Base-by-base conservation (phyloP, 2,797 vertebrate genomes). In the Botia almorhae region DNA sequence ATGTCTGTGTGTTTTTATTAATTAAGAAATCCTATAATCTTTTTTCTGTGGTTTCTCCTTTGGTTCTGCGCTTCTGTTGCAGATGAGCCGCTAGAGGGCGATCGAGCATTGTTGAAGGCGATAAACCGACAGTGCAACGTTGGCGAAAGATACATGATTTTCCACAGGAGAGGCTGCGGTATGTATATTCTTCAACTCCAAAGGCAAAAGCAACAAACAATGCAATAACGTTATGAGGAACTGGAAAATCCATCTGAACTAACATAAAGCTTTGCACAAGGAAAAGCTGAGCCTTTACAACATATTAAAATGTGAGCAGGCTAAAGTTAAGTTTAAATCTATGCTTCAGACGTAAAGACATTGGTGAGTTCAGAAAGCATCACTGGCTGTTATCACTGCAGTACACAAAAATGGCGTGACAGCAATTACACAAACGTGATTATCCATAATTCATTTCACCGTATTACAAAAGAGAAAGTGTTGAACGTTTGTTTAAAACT, bases 11-110 rank as follows among this genome's bases (percentile, higher is more conserved):
- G 23, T 26, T 26, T n/a, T 4, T 60, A 39, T 33, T 36, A 51
- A 26, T 64, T 56, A 36, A 55, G 26, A 39, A 55, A 51, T 55
- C 2, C 23, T 55, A 29, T 61, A 19, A 23, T 39, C 33, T 1
- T 4, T 56, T 56, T 77, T 10, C 36, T 26, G 1, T 8, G 10
- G 33, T 68, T 51, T 33, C 10, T 43, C 7, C 21, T 56, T 39
- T 19, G 26, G 13, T 67, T 10, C 21, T 55, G 21, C 26, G 2
- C 17, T 17, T 72, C 14, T 71, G 13, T 55, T 79, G 36, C 36
- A 36, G 29, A 79, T 61, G 0, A 61, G 19, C 82, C 89, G 85
- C 89, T 89, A 90, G 89, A 90, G 89, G 89, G 89, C 86, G 86
- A 70, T 85, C 81, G 55, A 81, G 82, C 84, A 87, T 84, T 84